These are phyloP conservation scores for Chaetops frenatus DNA, from an alignment of 2,113 vertebrate species.

Conservation along the genomic window DNA sequence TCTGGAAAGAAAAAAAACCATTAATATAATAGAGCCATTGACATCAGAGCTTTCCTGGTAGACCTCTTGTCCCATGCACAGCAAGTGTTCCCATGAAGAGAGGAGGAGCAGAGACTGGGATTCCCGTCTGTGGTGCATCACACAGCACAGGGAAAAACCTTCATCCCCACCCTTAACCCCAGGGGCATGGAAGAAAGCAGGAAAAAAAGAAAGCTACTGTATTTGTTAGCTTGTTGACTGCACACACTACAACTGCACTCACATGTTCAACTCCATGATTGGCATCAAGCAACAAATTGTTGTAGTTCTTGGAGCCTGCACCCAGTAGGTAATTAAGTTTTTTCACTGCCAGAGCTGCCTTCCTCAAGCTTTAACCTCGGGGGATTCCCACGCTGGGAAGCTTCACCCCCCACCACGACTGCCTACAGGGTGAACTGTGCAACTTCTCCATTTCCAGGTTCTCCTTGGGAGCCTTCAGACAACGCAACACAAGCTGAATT, in stretches of 20 bases:
- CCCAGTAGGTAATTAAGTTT: background rate
- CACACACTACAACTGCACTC: background rate
- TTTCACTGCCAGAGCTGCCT: background rate
- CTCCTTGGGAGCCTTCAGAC: background rate
- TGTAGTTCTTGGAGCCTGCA: background rate
- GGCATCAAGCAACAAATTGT: background rate
- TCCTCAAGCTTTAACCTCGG: slow-evolving; percentile 1
- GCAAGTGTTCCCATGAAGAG: background rate
- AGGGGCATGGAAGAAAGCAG: background rate
- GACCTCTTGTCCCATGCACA: background rate
- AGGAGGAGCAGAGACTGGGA: background rate
- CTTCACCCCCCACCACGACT: background rate
- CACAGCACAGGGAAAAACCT: background rate
- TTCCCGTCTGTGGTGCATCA: background rate
- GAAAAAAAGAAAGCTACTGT: background rate
- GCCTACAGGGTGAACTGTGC: background rate
- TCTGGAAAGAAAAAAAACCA: background rate
- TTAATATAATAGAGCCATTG: background rate
- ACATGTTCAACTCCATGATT: background rate
- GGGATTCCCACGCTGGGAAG: slow-evolving; percentile 3
- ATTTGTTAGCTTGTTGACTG: background rate
- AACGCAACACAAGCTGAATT: background rate
- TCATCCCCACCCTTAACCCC: background rate
- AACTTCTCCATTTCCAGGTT: background rate
- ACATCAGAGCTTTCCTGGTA: background rate